Conservation (phyloP, 2,113 vertebrate genomes). For the Odontophorus gujanensis region DNA sequence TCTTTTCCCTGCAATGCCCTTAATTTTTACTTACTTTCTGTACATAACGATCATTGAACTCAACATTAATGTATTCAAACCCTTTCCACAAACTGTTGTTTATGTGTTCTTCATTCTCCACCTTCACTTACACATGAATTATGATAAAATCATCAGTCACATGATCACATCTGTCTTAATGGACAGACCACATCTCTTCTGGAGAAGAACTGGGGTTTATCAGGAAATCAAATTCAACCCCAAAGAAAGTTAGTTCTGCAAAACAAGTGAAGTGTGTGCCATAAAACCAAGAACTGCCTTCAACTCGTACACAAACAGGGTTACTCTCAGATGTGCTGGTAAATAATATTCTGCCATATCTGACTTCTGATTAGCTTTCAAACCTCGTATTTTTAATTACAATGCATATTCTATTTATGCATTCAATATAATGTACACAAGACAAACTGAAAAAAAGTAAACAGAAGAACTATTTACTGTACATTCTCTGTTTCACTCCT, state of each 20-base stretch:
- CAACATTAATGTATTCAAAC: neutral
- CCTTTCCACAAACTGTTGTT: neutral
- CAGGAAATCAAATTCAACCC: neutral
- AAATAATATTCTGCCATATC: neutral
- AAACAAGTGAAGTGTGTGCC: neutral
- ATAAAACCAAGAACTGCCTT: neutral
- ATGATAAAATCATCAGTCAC: neutral
- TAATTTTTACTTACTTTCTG: neutral
- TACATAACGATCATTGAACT: neutral
- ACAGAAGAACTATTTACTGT: neutral
- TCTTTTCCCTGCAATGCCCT: neutral
- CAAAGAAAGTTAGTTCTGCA: neutral
- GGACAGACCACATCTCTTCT: neutral
- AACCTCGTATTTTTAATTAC: neutral
- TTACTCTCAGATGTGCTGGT: neutral
- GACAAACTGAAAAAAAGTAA: neutral
- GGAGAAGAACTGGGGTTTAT: neutral
- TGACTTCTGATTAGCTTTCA: neutral
- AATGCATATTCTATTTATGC: neutral
- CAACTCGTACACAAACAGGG: neutral
- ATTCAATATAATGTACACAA: neutral
- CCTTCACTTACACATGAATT: fast-evolving
- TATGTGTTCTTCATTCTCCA: neutral
- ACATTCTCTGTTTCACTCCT: neutral
- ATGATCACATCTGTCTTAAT: neutral